phyloP scores from a whole-genome alignment of 2,888 invertebrate genomes.

The Lucinisca nassula region DNA sequence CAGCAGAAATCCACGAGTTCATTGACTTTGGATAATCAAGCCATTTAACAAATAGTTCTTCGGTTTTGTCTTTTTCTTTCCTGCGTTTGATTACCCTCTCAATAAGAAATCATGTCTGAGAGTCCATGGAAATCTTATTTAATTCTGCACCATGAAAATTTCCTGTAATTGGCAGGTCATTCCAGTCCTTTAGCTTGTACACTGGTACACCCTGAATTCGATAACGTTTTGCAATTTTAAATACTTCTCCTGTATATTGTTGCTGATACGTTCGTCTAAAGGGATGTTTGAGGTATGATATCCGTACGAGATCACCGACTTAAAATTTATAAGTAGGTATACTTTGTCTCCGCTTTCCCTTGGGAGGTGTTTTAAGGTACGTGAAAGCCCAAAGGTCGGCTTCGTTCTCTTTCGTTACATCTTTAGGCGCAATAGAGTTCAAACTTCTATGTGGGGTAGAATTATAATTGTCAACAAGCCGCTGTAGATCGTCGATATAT shows the following conservation, averaged over 20 bases:
- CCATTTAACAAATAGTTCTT: conserved; percentile 4
- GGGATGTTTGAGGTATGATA: conserved; percentile 18
- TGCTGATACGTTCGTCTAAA: conserved; percentile 21
- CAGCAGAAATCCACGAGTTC: neutral
- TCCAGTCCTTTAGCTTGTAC: conserved; percentile 2
- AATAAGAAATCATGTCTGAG: neutral
- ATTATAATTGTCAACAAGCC: conserved; percentile 25
- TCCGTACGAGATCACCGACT: conserved; percentile 14
- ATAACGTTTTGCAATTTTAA: conserved; percentile 2
- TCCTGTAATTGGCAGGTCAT: conserved; percentile 12
- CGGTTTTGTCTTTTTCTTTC: neutral
- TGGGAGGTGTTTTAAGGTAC: conserved; percentile 19
- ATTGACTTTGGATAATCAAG: neutral
- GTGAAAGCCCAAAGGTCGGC: conserved; percentile 16
- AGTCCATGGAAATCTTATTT: conserved; percentile 6
- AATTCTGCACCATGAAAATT: conserved; percentile 21
- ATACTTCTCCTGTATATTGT: conserved; percentile 20
- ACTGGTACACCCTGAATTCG: neutral
- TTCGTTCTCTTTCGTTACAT: conserved; percentile 17
- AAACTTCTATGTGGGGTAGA: conserved; percentile 41
- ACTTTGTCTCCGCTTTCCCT: neutral
- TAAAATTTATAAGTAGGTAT: conserved; percentile 21
- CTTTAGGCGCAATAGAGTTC: conserved; percentile 33
- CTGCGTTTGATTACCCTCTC: neutral
- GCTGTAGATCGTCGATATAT: conserved; percentile 16